Conservation (phyloP, 2,797 vertebrate species). For the Manis javanica region DNA sequence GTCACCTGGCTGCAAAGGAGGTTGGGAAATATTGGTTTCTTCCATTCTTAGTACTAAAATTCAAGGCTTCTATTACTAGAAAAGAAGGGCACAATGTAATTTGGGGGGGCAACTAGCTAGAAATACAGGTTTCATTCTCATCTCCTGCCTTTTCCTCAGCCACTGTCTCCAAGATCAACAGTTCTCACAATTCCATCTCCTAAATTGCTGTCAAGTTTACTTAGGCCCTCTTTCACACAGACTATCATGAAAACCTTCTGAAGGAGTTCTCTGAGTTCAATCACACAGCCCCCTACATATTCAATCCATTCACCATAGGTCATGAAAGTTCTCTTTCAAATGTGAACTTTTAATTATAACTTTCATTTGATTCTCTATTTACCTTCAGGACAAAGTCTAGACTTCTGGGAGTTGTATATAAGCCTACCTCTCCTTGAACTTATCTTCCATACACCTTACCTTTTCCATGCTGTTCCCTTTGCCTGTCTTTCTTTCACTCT, state of each 20-base stretch:
- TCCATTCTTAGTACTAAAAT: neutral
- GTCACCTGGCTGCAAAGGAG: neutral
- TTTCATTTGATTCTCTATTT: constrained; percentile 16
- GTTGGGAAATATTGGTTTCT: neutral
- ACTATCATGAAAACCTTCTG: neutral
- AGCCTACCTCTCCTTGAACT: neutral
- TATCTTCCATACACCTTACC: neutral
- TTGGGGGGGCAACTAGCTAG: neutral
- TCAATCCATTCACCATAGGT: neutral
- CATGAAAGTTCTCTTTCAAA: constrained; percentile 43
- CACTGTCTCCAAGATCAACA: neutral
- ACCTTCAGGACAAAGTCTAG: neutral
- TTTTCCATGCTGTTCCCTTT: neutral
- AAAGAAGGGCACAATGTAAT: neutral
- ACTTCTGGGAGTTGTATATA: neutral
- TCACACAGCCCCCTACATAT: neutral
- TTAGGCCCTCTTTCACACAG: neutral
- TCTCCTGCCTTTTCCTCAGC: neutral
- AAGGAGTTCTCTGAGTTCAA: constrained; percentile 8
- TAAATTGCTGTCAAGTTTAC: constrained; percentile 13
- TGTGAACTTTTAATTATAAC: neutral
- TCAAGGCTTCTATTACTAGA: neutral
- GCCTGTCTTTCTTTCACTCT: constrained; percentile 1
- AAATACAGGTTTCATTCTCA: constrained; percentile 21
- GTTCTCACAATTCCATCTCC: neutral